A percentile compares a stretch with the other conserved stretches of the same genome.
These are phyloP conservation scores for Leuctra nigra DNA, from an alignment of 2,888 invertebrate species.

Conservation along the genomic window DNA sequence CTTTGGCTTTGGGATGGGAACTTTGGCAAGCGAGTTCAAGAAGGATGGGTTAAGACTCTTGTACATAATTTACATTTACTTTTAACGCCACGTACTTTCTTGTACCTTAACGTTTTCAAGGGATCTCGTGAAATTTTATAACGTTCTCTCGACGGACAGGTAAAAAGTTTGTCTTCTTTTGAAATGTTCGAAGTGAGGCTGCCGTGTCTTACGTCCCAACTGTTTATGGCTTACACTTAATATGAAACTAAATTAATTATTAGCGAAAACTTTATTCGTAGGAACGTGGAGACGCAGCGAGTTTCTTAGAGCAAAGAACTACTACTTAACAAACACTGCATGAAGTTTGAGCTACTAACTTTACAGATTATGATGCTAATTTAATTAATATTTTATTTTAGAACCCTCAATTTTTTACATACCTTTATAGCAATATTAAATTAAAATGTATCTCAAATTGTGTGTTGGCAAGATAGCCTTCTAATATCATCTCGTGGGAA, in stretches of 20 bases:
- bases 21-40: constrained; percentile 19
- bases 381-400: too few species aligned
- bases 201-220: constrained; percentile 14
- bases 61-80: constrained; percentile 30
- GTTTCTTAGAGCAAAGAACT: too few species aligned
- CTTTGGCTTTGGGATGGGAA: constrained; percentile 16
- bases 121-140: constrained; percentile 29
- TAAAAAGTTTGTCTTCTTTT: constrained; percentile 27
- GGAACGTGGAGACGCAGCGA: too few species aligned
- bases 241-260: constrained; percentile 18
- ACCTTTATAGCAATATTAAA: too few species aligned
- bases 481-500: too few species aligned
- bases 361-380: too few species aligned
- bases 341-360: too few species aligned
- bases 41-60: constrained; percentile 20
- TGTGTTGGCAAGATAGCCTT: too few species aligned
- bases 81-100: constrained; percentile 29
- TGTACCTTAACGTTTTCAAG: constrained; percentile 27
- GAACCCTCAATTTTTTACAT: too few species aligned
- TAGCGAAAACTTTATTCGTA: constrained; percentile 13
- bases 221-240: constrained; percentile 20
- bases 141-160: constrained; percentile 28
- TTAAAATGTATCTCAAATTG: too few species aligned
- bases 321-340: too few species aligned
- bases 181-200: constrained; percentile 15